Base-by-base conservation (phyloP, 2,888 invertebrate species). In the Caenorhabditis sinica region DNA sequence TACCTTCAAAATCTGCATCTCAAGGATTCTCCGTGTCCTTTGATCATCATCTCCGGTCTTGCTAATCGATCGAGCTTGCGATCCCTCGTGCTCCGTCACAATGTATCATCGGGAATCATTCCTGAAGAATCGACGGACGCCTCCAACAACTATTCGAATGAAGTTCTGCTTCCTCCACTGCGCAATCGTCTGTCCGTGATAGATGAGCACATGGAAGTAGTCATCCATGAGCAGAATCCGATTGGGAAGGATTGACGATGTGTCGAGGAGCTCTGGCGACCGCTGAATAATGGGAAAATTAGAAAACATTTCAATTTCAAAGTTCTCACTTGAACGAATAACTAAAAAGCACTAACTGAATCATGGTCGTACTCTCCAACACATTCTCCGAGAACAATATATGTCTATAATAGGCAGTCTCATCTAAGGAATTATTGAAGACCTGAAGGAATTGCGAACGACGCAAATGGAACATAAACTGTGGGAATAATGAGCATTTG, bases 381-480 rank as follows among this genome's bases (percentile, higher is more conserved):
- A 98, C 95, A 93, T 98, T 97, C 94, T 99, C 99, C 73, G 97
- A 95, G 96, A 97, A 96, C 91, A 99, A 94, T 96, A 97, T 97
- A 94, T 98, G 98, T 90, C 97, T 95, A 93, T 99, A 99, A 94
- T 97, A 99, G 28, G 97, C 97, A 17, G 98, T 99, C 94, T 99
- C 99, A 94, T 99, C 99, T 0, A 99, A 99, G 53, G 97, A 98
- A 94, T 99, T 99, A 94, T 99, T 99, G 94, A 99, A 99, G 61
- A 99, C 98, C 95, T 92, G 91, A 30, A 99, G 95, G 94, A 99
- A 99, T 94, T 98, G 99, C 33, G 98, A 99, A 89, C 99, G 95
- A 58, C 99, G 95, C 92, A 99, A 94, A 93, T 99, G 99, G 94
- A 98, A 99, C 98, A 99, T 98, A 94, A 99, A 99, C 94, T 99